phyloP scores from a whole-genome alignment of 2,888 invertebrate genomes.

The Gisinianus flammeolus region DNA sequence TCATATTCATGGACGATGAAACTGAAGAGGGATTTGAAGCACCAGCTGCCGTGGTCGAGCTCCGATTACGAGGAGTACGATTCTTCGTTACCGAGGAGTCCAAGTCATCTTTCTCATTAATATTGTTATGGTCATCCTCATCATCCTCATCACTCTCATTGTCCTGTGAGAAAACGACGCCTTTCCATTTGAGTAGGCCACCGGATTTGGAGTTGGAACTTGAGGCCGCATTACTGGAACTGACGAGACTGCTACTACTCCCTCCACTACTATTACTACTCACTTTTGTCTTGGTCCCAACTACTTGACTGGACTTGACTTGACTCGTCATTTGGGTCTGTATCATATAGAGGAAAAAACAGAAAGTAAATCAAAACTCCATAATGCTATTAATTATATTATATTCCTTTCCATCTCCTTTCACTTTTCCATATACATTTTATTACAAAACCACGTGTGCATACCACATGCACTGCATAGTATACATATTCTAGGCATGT shows the following conservation, averaged over 20 bases:
- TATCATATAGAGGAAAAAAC: not conserved
- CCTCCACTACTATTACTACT: too few species aligned
- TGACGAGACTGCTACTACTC: constrained; percentile 3
- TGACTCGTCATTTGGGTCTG: constrained; percentile 6
- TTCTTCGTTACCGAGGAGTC: constrained; percentile 31
- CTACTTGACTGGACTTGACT: not conserved
- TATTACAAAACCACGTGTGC: too few species aligned
- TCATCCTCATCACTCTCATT: constrained; percentile 65
- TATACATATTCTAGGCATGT: too few species aligned
- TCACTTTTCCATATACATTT: too few species aligned
- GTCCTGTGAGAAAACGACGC: constrained; percentile 73
- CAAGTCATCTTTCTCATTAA: constrained; percentile 37
- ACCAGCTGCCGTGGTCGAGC: too few species aligned
- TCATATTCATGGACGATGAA: not conserved
- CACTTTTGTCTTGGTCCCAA: not conserved
- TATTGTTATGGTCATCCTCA: constrained; percentile 19
- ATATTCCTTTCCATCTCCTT: not conserved
- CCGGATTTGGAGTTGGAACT: constrained; percentile 59
- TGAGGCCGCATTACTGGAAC: not conserved
- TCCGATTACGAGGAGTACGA: too few species aligned
- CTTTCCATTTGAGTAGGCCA: constrained; percentile 78
- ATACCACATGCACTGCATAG: too few species aligned
- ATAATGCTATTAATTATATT: not conserved
- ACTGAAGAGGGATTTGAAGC: too few species aligned
- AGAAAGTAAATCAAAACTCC: not conserved